Evolutionary conservation across 2,797 vertebrate species (phyloP).

Genomic region (Gadopsis bispinosus): DNA sequence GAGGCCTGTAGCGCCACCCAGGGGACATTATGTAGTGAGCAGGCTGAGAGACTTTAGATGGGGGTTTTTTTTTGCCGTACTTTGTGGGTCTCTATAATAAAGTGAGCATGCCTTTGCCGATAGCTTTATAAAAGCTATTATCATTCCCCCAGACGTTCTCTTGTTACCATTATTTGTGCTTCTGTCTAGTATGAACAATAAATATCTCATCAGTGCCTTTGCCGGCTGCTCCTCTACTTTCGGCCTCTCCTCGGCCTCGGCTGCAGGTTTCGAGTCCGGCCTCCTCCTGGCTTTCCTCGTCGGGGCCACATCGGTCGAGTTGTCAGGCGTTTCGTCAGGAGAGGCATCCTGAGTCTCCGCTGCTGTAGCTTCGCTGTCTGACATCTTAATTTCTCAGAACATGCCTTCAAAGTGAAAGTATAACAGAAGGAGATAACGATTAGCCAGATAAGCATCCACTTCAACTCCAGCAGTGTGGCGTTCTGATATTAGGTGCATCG

Average conservation of each 20-base stretch:
- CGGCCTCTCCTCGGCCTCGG: constrained; percentile 56
- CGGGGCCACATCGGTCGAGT: constrained; percentile 78
- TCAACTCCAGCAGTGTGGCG: background rate
- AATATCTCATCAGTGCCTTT: constrained; percentile 54
- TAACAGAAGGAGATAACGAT: fast-evolving
- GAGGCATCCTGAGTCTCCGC: constrained; percentile 29
- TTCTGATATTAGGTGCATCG: background rate
- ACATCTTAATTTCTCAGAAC: constrained; percentile 85
- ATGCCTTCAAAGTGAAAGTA: constrained; percentile 60
- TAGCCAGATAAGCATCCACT: background rate
- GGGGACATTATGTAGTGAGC: background rate
- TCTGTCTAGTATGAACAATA: background rate
- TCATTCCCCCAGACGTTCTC: background rate
- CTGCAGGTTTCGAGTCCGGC: constrained; percentile 83
- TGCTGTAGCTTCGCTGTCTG: constrained; percentile 80
- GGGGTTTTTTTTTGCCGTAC: background rate
- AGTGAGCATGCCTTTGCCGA: background rate
- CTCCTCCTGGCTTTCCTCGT: constrained; percentile 88
- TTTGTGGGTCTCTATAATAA: background rate
- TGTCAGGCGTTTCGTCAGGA: constrained; percentile 54
- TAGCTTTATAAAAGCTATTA: background rate
- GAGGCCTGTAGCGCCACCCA: too few relatives aligned
- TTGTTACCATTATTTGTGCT: background rate
- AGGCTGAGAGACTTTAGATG: background rate
- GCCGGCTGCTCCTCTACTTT: constrained; percentile 67